These are phyloP conservation scores for Callorhinus ursinus DNA, from an alignment of 2,113 vertebrate species.

Conservation along the genomic window DNA sequence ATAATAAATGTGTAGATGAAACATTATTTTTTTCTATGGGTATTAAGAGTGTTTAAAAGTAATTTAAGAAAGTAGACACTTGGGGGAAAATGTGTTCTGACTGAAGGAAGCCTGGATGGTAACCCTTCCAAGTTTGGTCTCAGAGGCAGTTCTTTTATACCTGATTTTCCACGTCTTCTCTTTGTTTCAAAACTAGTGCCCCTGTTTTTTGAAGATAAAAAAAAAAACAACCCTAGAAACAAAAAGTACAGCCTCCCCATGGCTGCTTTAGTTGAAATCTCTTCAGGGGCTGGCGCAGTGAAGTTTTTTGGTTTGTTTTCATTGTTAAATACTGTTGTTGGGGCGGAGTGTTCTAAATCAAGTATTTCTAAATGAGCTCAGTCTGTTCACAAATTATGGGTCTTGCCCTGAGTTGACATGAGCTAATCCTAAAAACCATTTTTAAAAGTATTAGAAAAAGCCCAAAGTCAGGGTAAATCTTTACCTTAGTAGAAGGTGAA, in stretches of 20 bases:
- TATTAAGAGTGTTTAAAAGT: background rate
- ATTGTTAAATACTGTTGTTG: background rate
- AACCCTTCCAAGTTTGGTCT: rapidly evolving
- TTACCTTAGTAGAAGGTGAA: background rate
- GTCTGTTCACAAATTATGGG: background rate
- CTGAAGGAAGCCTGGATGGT: too few species aligned
- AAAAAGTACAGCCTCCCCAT: background rate
- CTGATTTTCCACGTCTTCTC: background rate
- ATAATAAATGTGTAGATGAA: background rate
- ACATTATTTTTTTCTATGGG: background rate
- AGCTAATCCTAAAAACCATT: background rate
- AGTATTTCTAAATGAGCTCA: background rate
- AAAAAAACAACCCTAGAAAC: background rate
- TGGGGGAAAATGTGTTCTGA: background rate
- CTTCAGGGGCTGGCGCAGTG: background rate
- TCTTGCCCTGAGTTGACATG: background rate
- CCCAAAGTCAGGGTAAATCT: background rate
- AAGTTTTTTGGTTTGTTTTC: background rate
- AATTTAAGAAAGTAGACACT: background rate
- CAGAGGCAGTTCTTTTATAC: background rate
- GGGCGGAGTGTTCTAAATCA: background rate
- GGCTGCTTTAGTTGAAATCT: background rate
- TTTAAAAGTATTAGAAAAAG: slow-evolving; percentile 1
- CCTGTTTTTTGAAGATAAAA: background rate
- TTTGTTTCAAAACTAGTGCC: background rate